Evolutionary conservation across 2,797 vertebrate species (phyloP).

Genomic region (Falco columbarius): DNA sequence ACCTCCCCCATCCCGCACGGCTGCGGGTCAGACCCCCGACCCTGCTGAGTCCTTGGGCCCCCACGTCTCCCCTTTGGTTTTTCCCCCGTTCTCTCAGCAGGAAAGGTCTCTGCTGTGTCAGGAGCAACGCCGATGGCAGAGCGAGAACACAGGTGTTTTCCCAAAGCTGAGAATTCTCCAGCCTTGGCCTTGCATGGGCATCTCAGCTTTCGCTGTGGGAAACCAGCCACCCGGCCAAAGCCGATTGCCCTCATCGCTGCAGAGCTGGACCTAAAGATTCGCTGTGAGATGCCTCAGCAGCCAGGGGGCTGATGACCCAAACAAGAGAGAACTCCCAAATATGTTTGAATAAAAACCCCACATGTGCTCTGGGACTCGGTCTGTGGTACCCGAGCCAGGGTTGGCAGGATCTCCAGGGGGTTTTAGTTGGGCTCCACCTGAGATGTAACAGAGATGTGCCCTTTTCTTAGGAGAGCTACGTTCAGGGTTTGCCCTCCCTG

Average conservation of each 20-base stretch:
- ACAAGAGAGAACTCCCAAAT: neutral
- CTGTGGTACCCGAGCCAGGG: neutral
- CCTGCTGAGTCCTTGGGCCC: rapidly evolving
- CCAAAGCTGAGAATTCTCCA: neutral
- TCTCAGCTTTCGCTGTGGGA: neutral
- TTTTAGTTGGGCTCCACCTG: neutral
- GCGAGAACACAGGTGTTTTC: neutral
- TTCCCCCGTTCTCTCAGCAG: neutral
- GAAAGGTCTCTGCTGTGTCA: neutral
- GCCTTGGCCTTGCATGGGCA: neutral
- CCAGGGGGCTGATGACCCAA: rapidly evolving
- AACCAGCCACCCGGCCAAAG: neutral
- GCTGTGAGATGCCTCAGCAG: neutral
- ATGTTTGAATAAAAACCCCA: rapidly evolving
- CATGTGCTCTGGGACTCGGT: rapidly evolving
- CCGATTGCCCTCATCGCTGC: rapidly evolving
- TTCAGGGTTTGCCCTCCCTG: neutral
- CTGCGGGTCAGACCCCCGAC: neutral
- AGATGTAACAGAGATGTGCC: rapidly evolving
- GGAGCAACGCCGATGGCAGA: neutral
- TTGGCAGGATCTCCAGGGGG: neutral
- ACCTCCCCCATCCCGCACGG: rapidly evolving
- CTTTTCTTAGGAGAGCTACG: neutral
- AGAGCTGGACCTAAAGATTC: neutral
- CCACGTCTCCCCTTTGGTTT: neutral